Conservation (phyloP, 1,140 invertebrate species). For the Tetramorium parvispinum region DNA sequence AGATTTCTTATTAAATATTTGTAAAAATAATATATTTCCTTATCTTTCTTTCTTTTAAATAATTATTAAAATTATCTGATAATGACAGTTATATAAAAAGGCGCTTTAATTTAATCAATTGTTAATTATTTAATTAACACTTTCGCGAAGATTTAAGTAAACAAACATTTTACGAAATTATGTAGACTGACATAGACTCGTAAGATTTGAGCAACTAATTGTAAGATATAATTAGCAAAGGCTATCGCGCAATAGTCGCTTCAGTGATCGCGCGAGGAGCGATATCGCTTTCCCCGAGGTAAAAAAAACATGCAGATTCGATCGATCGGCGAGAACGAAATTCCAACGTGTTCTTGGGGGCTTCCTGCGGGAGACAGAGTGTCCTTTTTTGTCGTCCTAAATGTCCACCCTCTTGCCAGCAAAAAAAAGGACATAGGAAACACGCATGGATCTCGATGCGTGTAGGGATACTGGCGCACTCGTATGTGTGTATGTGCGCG, state of each 20-base stretch:
- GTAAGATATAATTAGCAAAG: conserved; percentile 4
- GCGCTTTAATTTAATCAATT: background rate
- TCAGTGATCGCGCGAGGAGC: conserved; percentile 55
- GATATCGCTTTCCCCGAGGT: conserved; percentile 66
- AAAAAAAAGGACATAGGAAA: conserved; percentile 78
- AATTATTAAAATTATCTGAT: background rate
- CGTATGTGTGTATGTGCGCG: conserved; percentile 69
- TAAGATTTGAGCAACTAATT: background rate
- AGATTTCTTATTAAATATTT: background rate
- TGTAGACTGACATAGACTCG: background rate
- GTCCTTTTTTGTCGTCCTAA: conserved; percentile 81
- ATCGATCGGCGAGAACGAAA: conserved; percentile 77
- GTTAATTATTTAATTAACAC: background rate
- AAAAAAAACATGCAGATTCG: conserved; percentile 78
- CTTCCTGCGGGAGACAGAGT: conserved; percentile 77
- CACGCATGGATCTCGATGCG: conserved; percentile 66
- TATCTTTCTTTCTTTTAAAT: background rate
- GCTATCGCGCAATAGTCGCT: conserved; percentile 43
- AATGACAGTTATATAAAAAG: background rate
- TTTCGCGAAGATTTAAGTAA: background rate
- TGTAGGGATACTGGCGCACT: conserved; percentile 27
- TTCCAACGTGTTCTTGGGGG: conserved; percentile 72
- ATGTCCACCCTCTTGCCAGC: conserved; percentile 81
- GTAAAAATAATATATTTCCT: background rate
- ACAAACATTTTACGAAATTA: background rate